Base-by-base conservation (phyloP, 1,140 invertebrate species). In the Drosophila gunungcola region DNA sequence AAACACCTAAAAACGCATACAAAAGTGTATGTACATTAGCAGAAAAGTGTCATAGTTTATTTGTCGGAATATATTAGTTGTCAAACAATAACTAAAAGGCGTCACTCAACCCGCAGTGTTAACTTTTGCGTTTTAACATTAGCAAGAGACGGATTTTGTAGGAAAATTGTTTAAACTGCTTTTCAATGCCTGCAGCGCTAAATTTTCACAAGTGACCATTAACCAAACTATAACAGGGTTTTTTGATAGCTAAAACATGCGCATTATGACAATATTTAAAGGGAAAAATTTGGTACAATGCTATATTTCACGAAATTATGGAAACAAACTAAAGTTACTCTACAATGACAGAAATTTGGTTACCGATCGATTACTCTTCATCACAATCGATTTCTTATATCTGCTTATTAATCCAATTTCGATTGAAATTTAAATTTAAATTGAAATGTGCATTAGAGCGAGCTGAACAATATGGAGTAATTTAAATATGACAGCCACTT, bases 401-500 rank as follows among this genome's bases (percentile, higher is more conserved):
- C 7, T 32, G 29, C 29, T 7, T 7, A 6, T 32, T 38, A 60
- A 42, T 62, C 21, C 38, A 29, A 32, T 3, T 29, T 10, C 9
- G 32, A 64, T 57, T 34, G 52, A 48, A 43, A 58, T 51, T 63
- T 51, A 54, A 48, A 67, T 80, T 60, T n/a, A 69, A 63, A 69
- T 70, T 74, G 34, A 52, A 69, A 55, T 67, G 36, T 42, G 21
- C 48, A 55, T 77, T 77, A 68, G 63, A 76, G 52, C 67, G 64
- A 65, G 38, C 54, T 25, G 39, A 56, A 48, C 43, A 43, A 53
- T 55, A 32, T 73, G 55, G 53, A 64, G 56, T 70, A 82, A 80
- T 85, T 85, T 73, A 77, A 72, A 79, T 64, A 61, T 80, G 61
- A 57, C 63, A 68, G 81, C 54, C 77, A 85, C 77, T 77, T 73